Conservation (phyloP, 2,888 invertebrate species). For the Patella ulyssiponensis region DNA sequence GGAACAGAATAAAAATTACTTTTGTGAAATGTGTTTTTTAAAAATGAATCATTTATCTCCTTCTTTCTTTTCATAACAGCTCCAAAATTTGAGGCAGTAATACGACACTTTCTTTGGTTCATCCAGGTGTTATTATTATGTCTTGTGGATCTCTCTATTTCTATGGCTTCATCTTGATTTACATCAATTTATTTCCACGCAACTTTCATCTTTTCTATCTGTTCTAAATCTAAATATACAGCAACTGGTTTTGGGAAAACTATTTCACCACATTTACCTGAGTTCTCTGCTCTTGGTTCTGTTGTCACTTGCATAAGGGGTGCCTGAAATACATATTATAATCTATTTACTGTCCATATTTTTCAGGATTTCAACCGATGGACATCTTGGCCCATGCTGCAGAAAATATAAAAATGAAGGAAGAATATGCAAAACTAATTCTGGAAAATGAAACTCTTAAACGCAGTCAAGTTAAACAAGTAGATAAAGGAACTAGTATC, state of each 20-base stretch:
- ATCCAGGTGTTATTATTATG: neutral
- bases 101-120: neutral
- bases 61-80: neutral
- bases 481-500: neutral
- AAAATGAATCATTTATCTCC: neutral
- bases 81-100: constrained; percentile 1
- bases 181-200: neutral
- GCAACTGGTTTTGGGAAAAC: neutral
- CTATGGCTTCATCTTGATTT: neutral
- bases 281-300: neutral
- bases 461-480: neutral
- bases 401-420: neutral
- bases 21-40: neutral
- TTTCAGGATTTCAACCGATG: neutral
- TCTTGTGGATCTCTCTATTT: neutral
- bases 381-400: neutral
- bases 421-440: too few relatives aligned
- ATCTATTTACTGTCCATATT: neutral
- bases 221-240: neutral
- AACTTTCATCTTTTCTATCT: neutral
- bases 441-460: too few relatives aligned
- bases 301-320: neutral
- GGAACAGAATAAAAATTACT: neutral
- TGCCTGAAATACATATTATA: neutral
- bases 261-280: neutral